A percentile compares a stretch with the other conserved stretches of the same genome.
phyloP scores from a whole-genome alignment of 2,888 invertebrate species.

The Neelides folsomi region DNA sequence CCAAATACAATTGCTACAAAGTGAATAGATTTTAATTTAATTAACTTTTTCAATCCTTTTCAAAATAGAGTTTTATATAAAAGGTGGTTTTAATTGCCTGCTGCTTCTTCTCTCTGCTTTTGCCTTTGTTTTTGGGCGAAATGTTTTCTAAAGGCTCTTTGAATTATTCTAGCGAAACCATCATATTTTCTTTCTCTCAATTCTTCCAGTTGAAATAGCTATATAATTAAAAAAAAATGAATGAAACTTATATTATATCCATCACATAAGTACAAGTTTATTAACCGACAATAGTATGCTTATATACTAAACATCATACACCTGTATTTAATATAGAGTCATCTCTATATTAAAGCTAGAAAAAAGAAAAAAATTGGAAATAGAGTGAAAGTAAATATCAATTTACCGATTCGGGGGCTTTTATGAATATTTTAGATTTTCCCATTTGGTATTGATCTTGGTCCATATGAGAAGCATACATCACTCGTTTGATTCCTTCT shows the following conservation, averaged over 20 bases:
- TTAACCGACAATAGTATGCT: too few species aligned
- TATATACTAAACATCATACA: too few species aligned
- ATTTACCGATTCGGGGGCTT: constrained; percentile 49
- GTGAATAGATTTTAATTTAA: background rate
- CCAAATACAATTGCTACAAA: constrained; percentile 38
- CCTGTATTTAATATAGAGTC: too few species aligned
- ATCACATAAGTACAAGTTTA: too few species aligned
- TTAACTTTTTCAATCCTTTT: background rate
- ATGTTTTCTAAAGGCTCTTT: constrained; percentile 52
- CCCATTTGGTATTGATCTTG: constrained; percentile 51
- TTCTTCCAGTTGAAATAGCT: constrained; percentile 55
- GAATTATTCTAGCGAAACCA: constrained; percentile 50
- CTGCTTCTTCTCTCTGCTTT: constrained; percentile 46
- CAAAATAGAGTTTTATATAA: constrained; percentile 4
- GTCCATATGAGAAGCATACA: constrained; percentile 48
- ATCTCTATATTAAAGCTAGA: background rate
- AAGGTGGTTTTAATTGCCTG: constrained; percentile 33
- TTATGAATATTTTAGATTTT: constrained; percentile 52
- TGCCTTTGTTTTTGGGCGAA: constrained; percentile 47
- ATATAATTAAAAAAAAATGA: constrained; percentile 20
- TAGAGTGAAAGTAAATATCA: background rate
- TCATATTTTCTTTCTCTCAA: constrained; percentile 53
- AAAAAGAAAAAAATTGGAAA: background rate
- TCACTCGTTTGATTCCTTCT: constrained; percentile 46
- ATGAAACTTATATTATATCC: too few species aligned